Evolutionary conservation across 64 coral and sea anemone species (phyloP).

Genomic region (Trachythela sp.): DNA sequence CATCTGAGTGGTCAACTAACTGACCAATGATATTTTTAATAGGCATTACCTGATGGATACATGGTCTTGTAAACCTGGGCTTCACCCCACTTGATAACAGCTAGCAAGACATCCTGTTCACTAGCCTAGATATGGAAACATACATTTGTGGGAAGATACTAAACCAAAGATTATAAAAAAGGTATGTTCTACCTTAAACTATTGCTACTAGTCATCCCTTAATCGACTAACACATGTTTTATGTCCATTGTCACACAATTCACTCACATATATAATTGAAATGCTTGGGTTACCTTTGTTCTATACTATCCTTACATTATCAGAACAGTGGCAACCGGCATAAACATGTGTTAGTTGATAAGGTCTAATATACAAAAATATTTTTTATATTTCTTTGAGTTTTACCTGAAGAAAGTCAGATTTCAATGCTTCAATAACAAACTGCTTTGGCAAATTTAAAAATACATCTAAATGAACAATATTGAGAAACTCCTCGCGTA

Average conservation of each 20-base stretch:
- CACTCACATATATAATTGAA: too few species aligned
- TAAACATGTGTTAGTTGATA: too few species aligned
- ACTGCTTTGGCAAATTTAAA: slow-evolving; percentile 63
- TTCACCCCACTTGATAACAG: slow-evolving; percentile 92
- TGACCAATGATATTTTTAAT: too few species aligned
- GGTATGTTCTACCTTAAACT: too few species aligned
- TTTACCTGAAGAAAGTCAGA: slow-evolving; percentile 95
- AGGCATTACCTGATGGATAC: slow-evolving; percentile 12
- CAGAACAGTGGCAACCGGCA: too few species aligned
- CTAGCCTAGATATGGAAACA: slow-evolving; percentile 49
- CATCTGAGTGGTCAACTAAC: too few species aligned
- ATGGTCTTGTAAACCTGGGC: slow-evolving; percentile 63
- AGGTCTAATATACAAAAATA: too few species aligned
- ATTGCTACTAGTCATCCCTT: too few species aligned
- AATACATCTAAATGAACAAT: slow-evolving; percentile 81
- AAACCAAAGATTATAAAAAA: not conserved
- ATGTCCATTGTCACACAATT: not conserved
- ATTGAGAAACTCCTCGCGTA: slow-evolving; percentile 81
- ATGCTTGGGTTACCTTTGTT: too few species aligned
- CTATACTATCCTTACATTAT: too few species aligned
- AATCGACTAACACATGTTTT: too few species aligned
- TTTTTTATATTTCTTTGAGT: too few species aligned
- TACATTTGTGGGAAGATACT: not conserved
- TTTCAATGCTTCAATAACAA: slow-evolving; percentile 68
- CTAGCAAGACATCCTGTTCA: slow-evolving; percentile 85